Base-by-base conservation (phyloP, 1,140 invertebrate genomes). In the Microvelia longipes region DNA sequence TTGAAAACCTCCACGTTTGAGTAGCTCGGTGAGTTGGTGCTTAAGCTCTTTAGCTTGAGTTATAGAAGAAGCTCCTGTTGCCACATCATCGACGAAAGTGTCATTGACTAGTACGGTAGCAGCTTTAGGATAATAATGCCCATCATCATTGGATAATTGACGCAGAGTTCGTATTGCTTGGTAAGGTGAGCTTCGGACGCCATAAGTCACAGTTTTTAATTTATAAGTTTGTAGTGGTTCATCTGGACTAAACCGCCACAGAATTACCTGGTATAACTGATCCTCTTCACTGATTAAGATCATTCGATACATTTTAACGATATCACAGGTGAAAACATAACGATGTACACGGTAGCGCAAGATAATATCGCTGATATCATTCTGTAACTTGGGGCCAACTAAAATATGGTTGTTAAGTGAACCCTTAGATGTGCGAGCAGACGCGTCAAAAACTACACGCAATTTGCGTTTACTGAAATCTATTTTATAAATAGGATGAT, bases 371-470 rank as follows among this genome's bases (percentile, higher is more conserved):
- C 35, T 50, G 15, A 68, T 68, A 29, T 68, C 67, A 24, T 19
- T 24, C 50, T 68, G 28, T 28, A 68, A 29, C 26, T 68, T 68
- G 5, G 67, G 67, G 2, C 67, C 67, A n/a, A 28, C 30, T 2
- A 68, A 24, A n/a, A 68, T 13, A 50, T 68, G 29, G 30, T 68
- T 29, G 26, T 68, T 68, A n/a, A 68, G 30, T 14, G 67, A 68
- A 50, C 67, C 67, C 19, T 50, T 50, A 50, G 35, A 19, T 5
- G 35, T 50, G 19, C 35, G 35, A 19, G 35, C 35, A 50, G 35
- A 50, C 19, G 35, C 35, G 19, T 50, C 35, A 50, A 50, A 50
- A 5, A 50, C 35, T 50, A 50, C 35, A 19, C 19, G 35, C 5
- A 50, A 19, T 50, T 50, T 50, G 19, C 35, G 35, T 19, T 50